Base-by-base conservation (phyloP, 2,888 invertebrate genomes). In the Reticulitermes lucifugus region DNA sequence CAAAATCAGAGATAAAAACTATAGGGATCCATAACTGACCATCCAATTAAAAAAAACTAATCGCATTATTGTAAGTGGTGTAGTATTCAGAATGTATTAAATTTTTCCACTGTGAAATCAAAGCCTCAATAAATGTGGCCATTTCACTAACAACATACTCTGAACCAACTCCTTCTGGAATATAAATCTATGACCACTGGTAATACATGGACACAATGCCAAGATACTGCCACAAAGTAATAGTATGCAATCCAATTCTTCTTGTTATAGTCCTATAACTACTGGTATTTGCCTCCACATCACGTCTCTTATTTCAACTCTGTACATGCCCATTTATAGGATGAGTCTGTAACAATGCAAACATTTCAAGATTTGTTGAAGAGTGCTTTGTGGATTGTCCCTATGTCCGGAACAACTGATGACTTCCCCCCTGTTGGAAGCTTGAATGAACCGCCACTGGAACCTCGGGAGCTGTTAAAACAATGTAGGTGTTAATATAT, bases 371-470 rank as follows among this genome's bases (percentile, higher is more conserved):
- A 83, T 77, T 85, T 83, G 77, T 87, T 87, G 86, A 95, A 95
- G 84, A 95, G 90, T 84, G 94, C 95, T 91, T 95, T 95, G 89
- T 95, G 95, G 88, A 95, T 95, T 86, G 95, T 95, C 82, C 93
- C 93, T 87, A 95, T 91, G 90, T 95, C 95, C 55, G 95, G 95
- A 87, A 94, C 93, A 85, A 95, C 93, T 18, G 89, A 87, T 5
- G 93, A 93, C 88, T 93, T 93, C 79, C 92, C 92, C 89, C 93
- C 92, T 88, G 91, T 91, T 35, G 90, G 90, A 22, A 93, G 87
- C 85, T 89, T 89, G 88, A 84, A 83, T n/a, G 81, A 43, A n/a
- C 77, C 51, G 41, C 84, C 79, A 75, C 83, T 83, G 84, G 73
- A 73, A 41, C 83, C 59, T 35, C 84, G 79, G 46, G 86, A 79